These are phyloP conservation scores for Pachliopta kotzebuea DNA, from an alignment of 2,888 invertebrate species.

Conservation along the genomic window DNA sequence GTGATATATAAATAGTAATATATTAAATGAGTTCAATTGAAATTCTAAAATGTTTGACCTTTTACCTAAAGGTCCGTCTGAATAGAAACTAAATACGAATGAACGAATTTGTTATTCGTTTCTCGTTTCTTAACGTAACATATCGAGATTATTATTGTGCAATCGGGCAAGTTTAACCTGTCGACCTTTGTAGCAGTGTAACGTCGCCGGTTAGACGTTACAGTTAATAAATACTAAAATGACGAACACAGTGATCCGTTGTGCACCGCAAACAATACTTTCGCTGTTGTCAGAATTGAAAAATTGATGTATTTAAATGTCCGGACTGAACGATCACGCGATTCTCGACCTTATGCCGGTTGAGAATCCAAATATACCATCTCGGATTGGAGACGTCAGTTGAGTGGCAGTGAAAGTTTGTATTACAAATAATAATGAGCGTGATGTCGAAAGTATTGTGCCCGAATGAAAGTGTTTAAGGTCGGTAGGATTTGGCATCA, in stretches of 20 bases:
- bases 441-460: constrained; percentile 39
- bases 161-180: constrained; percentile 10
- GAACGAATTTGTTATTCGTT: no score
- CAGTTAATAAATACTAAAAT: constrained; percentile 26
- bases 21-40: no score
- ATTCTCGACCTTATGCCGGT: constrained; percentile 21
- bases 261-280: constrained; percentile 45
- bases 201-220: constrained; percentile 45
- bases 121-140: constrained; percentile 4
- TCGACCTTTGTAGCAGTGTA: constrained; percentile 43
- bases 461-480: constrained; percentile 24
- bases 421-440: constrained; percentile 52
- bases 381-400: constrained; percentile 48
- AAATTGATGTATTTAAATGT: constrained; percentile 28
- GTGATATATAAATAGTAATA: no score
- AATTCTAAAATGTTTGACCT: no score
- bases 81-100: no score
- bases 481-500: constrained; percentile 5
- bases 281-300: constrained; percentile 48
- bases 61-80: no score
- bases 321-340: not conserved
- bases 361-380: constrained; percentile 25
- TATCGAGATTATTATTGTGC: constrained; percentile 15
- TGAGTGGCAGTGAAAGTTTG: constrained; percentile 63
- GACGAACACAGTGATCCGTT: constrained; percentile 30